Evolutionary conservation across 1,140 invertebrate species (phyloP), one percentile per base, ranked within the genome.

Genomic region (Aphelinus atriplicis): DNA sequence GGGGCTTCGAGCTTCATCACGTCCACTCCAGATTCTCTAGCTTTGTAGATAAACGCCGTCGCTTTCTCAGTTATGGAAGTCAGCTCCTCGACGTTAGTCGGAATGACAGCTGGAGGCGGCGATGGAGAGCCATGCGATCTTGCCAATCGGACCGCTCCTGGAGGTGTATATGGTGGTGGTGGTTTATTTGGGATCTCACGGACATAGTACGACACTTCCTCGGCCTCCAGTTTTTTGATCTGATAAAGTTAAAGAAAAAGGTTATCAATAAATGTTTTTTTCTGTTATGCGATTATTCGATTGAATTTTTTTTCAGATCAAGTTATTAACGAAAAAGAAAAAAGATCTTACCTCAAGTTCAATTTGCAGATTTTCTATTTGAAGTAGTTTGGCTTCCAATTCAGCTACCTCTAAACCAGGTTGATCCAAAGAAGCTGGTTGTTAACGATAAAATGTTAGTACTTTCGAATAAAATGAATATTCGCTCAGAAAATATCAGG

Each of bases 111-210:
- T 7, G 83, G 82, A 47, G 83, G 82, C 26, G 81, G 78, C 10
- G 83, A 84, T 48, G 79, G 81, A 9, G 81, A 84, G 43, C 77
- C 79, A 58, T 85, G 82, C 7, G 82, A 81, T 7, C 81, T 70
- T 2, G 83, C 75, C 3, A 81, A 60, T 72, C 81, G 78, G 42
- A 81, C 78, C 3, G 80, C 85, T 1, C 83, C 84, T 2, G 90
- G 91, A 26, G 90, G 92, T 5, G 90, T 92, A 77, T 94, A 94
- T 0, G 92, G 92, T 0, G 92, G 92, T 5, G 92, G 92, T 7
- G 92, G 92, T 81, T 94, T 93, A 77, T 92, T 91, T n/a, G 92
- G 92, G 71, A 93, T 92, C 82, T 92, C 91, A 53, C 91, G 84
- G 7, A 92, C 86, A 72, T 90, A 92, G 56, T 89, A 91, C 1